Evolutionary conservation across 2,888 invertebrate genomes (phyloP), one percentile per base, ranked within the genome.

Genomic region (Oxystoma pomonae): DNA sequence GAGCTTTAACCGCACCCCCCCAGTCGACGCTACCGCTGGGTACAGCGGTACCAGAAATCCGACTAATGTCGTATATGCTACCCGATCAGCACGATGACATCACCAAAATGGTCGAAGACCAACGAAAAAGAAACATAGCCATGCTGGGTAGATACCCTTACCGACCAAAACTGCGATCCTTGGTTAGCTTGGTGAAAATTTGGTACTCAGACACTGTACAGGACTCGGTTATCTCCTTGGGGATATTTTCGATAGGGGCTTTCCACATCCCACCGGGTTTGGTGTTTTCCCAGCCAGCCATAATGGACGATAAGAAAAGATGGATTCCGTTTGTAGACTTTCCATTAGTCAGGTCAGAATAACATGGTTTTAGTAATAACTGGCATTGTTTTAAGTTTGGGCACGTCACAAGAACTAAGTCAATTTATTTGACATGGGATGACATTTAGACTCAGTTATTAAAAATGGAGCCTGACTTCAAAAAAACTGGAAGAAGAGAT

Each of bases 211-310:
- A 71, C 21, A 66, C 72, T 53, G 74, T 80, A 16, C 72, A 74
- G 12, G 73, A 78, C 66, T 73, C 81, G 1, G 79, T 86, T 59
- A 77, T 85, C 55, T 83, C 82, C 63, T 76, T 87, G 58, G 87
- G 86, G 64, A 76, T 86, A 64, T 72, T 69, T 66, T 86, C 86
- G 61, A 76, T 85, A 72, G 87, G 74, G 35, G 35, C 35, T 12
- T 35, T 35, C 12, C 5, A 35, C 35, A 35, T 35, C 35, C 35
- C 35, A 7, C 12, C 35, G 12, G 35, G 83, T 55, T 80, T 86
- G 7, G 76, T 80, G 56, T 86, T 86, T 77, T 86, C 86, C 0
- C 86, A 87, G 74, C 86, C 86, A 3, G 82, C 80, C 12, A 71
- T 76, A 59, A 76, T 82, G 50, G 70, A 78, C 53, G 71, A 81